These are phyloP conservation scores for Melanostigma gelatinosum DNA, from an alignment of 2,113 vertebrate species.

Conservation along the genomic window DNA sequence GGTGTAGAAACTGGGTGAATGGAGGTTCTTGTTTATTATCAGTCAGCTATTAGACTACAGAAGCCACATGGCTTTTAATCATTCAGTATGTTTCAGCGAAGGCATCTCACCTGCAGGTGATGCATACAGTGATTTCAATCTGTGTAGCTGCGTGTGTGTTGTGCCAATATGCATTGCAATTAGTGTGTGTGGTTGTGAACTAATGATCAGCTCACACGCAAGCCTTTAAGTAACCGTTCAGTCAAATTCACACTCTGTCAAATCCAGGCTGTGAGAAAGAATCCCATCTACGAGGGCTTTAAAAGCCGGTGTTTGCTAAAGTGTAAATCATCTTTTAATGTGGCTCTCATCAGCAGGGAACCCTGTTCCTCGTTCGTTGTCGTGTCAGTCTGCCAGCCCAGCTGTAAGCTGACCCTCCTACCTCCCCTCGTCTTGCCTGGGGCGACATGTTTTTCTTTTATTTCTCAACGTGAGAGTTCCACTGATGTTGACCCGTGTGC, in stretches of 20 bases:
- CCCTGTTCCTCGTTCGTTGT: constrained; percentile 28
- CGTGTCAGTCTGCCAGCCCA: constrained; percentile 42
- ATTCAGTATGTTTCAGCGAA: constrained; percentile 43
- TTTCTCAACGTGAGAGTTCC: constrained; percentile 46
- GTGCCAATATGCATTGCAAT: constrained; percentile 1
- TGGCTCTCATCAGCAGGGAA: constrained; percentile 24
- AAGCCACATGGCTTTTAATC: constrained; percentile 41
- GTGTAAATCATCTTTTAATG: constrained; percentile 18
- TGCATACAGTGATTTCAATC: constrained; percentile 29
- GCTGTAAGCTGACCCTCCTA: constrained; percentile 47
- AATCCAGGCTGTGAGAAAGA: background rate
- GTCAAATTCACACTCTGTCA: constrained; percentile 17
- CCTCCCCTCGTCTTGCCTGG: constrained; percentile 21
- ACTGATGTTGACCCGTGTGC: constrained; percentile 42
- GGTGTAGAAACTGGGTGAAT: constrained; percentile 14
- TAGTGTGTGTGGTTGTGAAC: constrained; percentile 2
- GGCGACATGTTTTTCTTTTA: constrained; percentile 53
- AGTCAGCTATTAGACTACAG: constrained; percentile 29
- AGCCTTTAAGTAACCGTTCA: constrained; percentile 30
- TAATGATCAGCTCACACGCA: constrained; percentile 22
- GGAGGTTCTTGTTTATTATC: constrained; percentile 52
- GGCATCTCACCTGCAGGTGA: constrained; percentile 43
- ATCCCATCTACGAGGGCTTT: background rate
- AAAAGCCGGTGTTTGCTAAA: background rate
- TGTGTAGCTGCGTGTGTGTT: constrained; percentile 23